Base-by-base conservation (phyloP, 2,113 vertebrate genomes). In the Suncus etruscus region DNA sequence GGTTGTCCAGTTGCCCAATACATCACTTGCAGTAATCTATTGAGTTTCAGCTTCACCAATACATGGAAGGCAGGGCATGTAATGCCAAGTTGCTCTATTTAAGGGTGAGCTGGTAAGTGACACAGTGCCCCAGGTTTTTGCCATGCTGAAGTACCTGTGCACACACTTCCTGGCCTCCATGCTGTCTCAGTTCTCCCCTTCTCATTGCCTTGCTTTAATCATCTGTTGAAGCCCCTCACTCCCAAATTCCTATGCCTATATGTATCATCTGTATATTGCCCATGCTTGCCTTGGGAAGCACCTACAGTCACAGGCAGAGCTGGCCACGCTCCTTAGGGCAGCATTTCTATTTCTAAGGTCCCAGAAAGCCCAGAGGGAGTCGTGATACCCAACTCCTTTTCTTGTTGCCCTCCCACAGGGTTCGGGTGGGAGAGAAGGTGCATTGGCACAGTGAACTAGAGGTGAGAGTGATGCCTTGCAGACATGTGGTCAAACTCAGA, bases 181-280 rank as follows among this genome's bases (percentile, higher is more conserved):
- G 6, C 6, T 61, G 58, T 69, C 18, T 51, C 39, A 4, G 2
- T 8, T 65, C 24, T 3, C 45, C 68, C 12, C 22, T 58, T 76
- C 39, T 2, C 0, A 12, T n/a, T 25, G 24, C 68, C 32, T 31
- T 58, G 16, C 22, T 11, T 66, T 39, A 48, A n/a, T 15, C 11
- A 58, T 32, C 50, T 58, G 11, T 73, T 29, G 14, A 11, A 47
- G 50, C 80, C 78, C 61, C 48, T 69, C 8, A 24, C 50, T 75
- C 31, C 61, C 20, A 32, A 45, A 73, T 88, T 3, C 29, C 75
- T 24, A 0, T 45, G 61, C 66, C 47, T 82, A 10, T 50, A 76
- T 93, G 88, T 83, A 63, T 16, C 47, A 14, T 25, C 20, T 76
- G 84, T 88, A 68, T 15, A 77, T 91, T 88, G 68, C 24, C 22